A percentile compares a stretch with the other conserved stretches of the same genome.
Conservation (phyloP, 2,888 invertebrate genomes). For the Catocala nupta region DNA sequence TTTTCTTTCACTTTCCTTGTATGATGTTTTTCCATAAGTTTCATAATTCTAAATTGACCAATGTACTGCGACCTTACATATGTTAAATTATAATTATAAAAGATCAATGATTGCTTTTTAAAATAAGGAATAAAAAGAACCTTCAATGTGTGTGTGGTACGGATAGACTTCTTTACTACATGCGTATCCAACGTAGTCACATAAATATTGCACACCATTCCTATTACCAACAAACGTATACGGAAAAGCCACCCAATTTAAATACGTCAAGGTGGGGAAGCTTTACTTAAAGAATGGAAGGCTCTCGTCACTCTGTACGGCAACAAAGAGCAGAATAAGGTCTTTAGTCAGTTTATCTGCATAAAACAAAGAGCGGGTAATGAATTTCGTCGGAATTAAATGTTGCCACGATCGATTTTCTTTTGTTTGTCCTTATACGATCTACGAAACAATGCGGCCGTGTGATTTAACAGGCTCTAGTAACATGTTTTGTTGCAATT, state of each 20-base stretch:
- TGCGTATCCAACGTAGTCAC: neutral
- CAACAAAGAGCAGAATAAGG: constrained; percentile 48
- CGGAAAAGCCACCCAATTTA: constrained; percentile 41
- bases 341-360: constrained; percentile 46
- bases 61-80: too few relatives aligned
- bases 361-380: constrained; percentile 53
- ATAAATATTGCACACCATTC: neutral
- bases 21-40: too few relatives aligned
- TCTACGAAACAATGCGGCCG: constrained; percentile 25
- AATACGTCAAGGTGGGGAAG: constrained; percentile 43
- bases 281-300: constrained; percentile 26
- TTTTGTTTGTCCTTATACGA: constrained; percentile 42
- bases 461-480: constrained; percentile 19
- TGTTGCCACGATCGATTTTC: constrained; percentile 51
- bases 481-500: neutral
- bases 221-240: neutral
- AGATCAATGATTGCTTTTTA: too few relatives aligned
- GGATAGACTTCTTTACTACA: neutral
- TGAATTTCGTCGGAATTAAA: constrained; percentile 47
- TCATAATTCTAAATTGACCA: too few relatives aligned
- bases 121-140: too few relatives aligned
- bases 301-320: constrained; percentile 39
- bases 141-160: too few relatives aligned
- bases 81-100: too few relatives aligned
- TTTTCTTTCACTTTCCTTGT: too few relatives aligned